Base-by-base conservation (phyloP, 2,797 vertebrate species). In the Trichosurus vulpecula region DNA sequence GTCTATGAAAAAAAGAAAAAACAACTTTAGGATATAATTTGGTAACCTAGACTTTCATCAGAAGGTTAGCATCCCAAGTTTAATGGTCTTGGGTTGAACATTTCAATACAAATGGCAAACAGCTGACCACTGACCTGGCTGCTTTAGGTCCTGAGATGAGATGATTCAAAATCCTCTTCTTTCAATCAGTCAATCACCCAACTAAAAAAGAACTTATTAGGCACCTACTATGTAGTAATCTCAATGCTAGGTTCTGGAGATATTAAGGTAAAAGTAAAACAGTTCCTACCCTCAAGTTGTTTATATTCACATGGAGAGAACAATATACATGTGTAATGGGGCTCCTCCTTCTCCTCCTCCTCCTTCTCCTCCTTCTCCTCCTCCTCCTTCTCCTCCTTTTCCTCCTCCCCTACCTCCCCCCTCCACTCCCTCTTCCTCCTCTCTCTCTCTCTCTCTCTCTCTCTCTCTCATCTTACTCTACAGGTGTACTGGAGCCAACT, bases 1-100 rank as follows among this genome's bases (percentile, higher is more conserved):
- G 52, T 54, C 92, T 95, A 96, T 90, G 87, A 57, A 93, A 35
- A 96, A 61, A 91, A 10, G 52, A 5, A 0, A 53, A 74, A 51
- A 58, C 13, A 19, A 91, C 8, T 51, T 94, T 54, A 95, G 57
- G 57, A 51, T 1, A 58, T 55, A 31, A 52, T 13, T 52, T 91
- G 30, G 51, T 51, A 27, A 87, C 9, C 41, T 51, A 51, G 41
- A 87, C 74, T 12, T 87, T 51, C 74, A 87, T 87, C 74, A 87
- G 31, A 87, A 47, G 25, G 9, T 87, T 87, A 27, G 10, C 87
- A 25, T 81, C 47, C n/a, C 66, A 81, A n/a, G 19, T 81, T 81
- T 81, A 47, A 41, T 16, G 16, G 16, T 41, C 61, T 2, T 25
- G 19, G 41, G n/a, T 25, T 81, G 66, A 81, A 47, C 19, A 22